Conservation (phyloP, 1,140 invertebrate species). For the Callitettix versicolor region DNA sequence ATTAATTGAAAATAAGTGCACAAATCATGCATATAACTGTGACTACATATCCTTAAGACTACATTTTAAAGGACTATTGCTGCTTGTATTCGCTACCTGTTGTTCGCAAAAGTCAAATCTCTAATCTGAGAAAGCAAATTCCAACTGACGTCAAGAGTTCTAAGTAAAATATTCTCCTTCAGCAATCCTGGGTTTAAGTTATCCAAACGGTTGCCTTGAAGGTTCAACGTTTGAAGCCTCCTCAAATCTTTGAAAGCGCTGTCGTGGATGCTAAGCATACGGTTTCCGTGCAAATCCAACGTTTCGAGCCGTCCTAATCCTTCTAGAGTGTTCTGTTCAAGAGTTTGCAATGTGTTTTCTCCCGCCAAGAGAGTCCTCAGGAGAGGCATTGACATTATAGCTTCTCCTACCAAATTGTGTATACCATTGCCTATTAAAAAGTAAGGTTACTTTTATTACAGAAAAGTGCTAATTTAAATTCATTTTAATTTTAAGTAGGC, state of each 20-base stretch:
- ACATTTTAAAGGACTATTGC: too few species aligned
- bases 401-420: conserved; percentile 51
- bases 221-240: conserved; percentile 48
- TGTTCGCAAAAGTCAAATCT: conserved; percentile 48
- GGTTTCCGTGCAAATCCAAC: conserved; percentile 66
- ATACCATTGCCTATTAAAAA: conserved; percentile 49
- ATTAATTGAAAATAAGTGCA: too few species aligned
- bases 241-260: conserved; percentile 51
- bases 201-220: conserved; percentile 66
- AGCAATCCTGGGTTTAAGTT: conserved; percentile 54
- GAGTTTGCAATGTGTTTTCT: conserved; percentile 58
- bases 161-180: conserved; percentile 49
- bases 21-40: too few species aligned
- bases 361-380: conserved; percentile 62
- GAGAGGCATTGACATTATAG: conserved; percentile 53
- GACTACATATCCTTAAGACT: too few species aligned
- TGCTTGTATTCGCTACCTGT: too few species aligned
- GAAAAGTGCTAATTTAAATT: too few species aligned
- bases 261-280: conserved; percentile 52
- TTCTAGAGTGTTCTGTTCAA: conserved; percentile 51
- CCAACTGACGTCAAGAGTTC: conserved; percentile 59
- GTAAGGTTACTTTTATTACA: background rate
- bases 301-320: conserved; percentile 60
- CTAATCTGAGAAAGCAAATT: conserved; percentile 63
- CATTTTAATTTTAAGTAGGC: too few species aligned